Conservation (phyloP, 2,888 invertebrate species). For the Meteorus colon region DNA sequence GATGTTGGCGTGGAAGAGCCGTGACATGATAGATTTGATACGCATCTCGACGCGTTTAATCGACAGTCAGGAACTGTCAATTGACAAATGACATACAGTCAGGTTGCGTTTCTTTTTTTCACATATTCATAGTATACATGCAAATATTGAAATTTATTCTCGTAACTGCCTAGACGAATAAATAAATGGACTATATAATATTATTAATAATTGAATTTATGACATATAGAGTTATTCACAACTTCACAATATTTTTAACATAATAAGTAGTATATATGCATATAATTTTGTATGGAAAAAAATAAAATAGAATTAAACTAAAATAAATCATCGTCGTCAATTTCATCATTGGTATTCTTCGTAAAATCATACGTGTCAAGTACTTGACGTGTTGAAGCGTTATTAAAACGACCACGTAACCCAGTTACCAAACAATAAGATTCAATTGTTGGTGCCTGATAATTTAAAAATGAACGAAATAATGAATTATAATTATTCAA, state of each 20-base stretch:
- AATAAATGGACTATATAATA: no score
- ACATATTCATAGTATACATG: neutral
- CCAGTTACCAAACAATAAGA: neutral
- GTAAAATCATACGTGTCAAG: neutral
- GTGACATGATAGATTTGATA: conserved; percentile 65
- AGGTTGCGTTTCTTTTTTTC: neutral
- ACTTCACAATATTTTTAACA: no score
- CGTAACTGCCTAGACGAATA: no score
- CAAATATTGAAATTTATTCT: no score
- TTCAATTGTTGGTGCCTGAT: neutral
- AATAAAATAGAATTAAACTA: no score
- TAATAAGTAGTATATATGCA: no score
- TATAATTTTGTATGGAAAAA: no score
- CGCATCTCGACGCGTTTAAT: conserved; percentile 62
- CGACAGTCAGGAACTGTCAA: conserved; percentile 62
- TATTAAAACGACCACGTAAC: neutral
- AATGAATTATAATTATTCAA: conserved; percentile 1
- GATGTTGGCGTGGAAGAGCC: conserved; percentile 60
- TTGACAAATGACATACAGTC: conserved; percentile 58
- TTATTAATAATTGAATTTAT: no score
- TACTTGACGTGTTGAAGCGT: neutral
- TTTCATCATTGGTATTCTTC: neutral
- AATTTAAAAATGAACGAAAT: neutral
- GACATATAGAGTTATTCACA: no score
- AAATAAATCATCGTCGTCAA: neutral